Conservation (phyloP, 2,888 invertebrate genomes). For the Hymenopus coronatus region DNA sequence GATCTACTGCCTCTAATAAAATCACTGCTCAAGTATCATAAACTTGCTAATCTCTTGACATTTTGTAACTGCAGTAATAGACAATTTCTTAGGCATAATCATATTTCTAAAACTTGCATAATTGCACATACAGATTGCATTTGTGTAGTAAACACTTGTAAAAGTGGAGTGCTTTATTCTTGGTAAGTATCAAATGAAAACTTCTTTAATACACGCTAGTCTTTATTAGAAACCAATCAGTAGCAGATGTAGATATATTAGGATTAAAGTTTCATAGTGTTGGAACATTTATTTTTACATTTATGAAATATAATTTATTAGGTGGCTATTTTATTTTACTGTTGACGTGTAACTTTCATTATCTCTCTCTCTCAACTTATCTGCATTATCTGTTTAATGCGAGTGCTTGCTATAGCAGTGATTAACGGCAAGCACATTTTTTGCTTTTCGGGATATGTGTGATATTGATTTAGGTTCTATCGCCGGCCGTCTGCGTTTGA, state of each 20-base stretch:
- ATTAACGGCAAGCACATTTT: not conserved
- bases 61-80: no score
- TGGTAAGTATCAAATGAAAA: not conserved
- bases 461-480: conserved; percentile 29
- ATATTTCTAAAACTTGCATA: no score
- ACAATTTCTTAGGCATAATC: no score
- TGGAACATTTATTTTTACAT: no score
- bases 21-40: not conserved
- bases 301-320: no score
- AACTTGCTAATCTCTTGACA: no score
- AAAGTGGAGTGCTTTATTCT: no score
- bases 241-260: not conserved
- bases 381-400: not conserved
- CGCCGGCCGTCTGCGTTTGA: conserved; percentile 24
- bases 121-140: no score
- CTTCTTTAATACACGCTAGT: not conserved
- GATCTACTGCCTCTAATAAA: not conserved
- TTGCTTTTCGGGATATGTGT: conserved; percentile 21
- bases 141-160: no score
- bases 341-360: not conserved
- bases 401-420: not conserved
- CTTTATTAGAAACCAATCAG: not conserved
- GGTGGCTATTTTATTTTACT: not conserved
- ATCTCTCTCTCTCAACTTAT: not conserved
- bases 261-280: no score